Evolutionary conservation across 2,888 invertebrate species (phyloP).

Genomic region (Scrobipalpa atriplicella): DNA sequence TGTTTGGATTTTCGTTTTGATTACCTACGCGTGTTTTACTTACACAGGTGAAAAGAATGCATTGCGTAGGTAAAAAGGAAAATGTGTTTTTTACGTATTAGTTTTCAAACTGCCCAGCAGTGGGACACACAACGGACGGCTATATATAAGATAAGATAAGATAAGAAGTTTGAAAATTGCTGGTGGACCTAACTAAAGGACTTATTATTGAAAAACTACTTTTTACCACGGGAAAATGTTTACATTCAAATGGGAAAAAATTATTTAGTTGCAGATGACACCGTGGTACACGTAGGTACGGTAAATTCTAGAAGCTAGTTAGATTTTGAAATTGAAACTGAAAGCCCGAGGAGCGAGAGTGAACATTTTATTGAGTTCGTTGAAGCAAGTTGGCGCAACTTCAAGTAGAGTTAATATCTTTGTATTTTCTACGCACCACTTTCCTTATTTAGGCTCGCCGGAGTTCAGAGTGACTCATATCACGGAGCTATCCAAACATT

Average conservation of each 20-base stretch:
- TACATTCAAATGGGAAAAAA: too few relatives aligned
- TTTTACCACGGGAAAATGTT: too few relatives aligned
- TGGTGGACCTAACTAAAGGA: too few relatives aligned
- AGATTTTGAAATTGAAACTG: not conserved
- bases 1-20: not conserved
- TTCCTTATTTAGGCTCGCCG: conserved; percentile 14
- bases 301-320: not conserved
- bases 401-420: conserved; percentile 16
- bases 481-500: conserved; percentile 62
- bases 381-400: conserved; percentile 7
- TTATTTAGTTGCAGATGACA: too few relatives aligned
- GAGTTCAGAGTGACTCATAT: conserved; percentile 42
- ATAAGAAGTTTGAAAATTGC: too few relatives aligned
- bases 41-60: not conserved
- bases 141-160: too few relatives aligned
- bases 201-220: too few relatives aligned
- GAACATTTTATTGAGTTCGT: conserved; percentile 6
- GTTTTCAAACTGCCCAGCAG: too few relatives aligned
- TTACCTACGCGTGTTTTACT: not conserved
- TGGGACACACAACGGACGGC: too few relatives aligned
- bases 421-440: conserved; percentile 22
- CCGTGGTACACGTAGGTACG: too few relatives aligned
- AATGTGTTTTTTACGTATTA: too few relatives aligned
- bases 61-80: too few relatives aligned
- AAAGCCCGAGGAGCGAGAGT: not conserved